Evolutionary conservation across 1,140 invertebrate species (phyloP).

Genomic region (Antheraea mylitta): DNA sequence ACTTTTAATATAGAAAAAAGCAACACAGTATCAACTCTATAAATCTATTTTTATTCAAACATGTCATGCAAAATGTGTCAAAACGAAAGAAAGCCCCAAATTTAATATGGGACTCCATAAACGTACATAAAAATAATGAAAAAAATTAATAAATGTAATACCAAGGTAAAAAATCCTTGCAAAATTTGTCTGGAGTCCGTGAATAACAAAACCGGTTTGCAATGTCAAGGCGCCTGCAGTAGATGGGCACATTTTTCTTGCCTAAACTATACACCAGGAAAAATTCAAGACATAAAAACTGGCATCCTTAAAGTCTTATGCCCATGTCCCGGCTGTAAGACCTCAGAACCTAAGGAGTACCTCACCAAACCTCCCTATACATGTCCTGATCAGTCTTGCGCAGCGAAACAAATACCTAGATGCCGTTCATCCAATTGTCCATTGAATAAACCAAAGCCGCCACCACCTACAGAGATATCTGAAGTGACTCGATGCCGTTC

Average conservation of each 20-base stretch:
- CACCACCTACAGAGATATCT: no score
- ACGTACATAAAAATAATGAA: neutral
- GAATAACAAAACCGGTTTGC: slow-evolving; percentile 47
- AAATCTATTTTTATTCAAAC: neutral
- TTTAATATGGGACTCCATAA: neutral
- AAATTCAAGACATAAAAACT: slow-evolving; percentile 52
- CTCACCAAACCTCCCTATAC: slow-evolving; percentile 21
- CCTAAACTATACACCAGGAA: slow-evolving; percentile 53
- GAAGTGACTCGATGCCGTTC: no score
- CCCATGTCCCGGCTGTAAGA: slow-evolving; percentile 54
- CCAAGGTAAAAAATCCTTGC: slow-evolving; percentile 57
- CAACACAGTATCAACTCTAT: neutral
- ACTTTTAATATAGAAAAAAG: no score
- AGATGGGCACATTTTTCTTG: slow-evolving; percentile 64
- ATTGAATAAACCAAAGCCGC: no score
- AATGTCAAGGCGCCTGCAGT: slow-evolving; percentile 60
- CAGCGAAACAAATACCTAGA: neutral
- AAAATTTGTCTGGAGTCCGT: slow-evolving; percentile 53
- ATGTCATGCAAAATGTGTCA: neutral
- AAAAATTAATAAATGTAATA: slow-evolving; percentile 27
- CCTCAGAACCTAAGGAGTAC: slow-evolving; percentile 30
- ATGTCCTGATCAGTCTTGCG: slow-evolving; percentile 25
- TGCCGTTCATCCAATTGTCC: no score
- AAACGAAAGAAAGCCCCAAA: neutral
- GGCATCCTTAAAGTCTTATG: slow-evolving; percentile 49